phyloP scores from a whole-genome alignment of 64 coral and sea anemone species.

The Astreopora myriophthalma region DNA sequence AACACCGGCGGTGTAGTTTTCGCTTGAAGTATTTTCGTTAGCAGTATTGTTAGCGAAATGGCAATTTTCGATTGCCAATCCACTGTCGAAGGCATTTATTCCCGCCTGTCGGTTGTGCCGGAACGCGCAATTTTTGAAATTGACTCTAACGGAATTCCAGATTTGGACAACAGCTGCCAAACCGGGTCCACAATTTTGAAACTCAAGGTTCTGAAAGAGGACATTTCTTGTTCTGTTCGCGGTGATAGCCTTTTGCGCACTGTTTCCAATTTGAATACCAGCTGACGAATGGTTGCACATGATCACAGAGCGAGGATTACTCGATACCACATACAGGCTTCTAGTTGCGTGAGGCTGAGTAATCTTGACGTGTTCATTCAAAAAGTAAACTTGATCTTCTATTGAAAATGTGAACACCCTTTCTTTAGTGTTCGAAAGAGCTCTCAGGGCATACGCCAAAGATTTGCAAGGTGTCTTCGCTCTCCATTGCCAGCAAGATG shows the following conservation, averaged over 20 bases:
- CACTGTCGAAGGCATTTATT: constrained; percentile 39
- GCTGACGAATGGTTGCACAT: not conserved
- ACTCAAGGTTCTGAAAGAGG: constrained; percentile 42
- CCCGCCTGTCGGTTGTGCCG: constrained; percentile 65
- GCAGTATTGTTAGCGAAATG: constrained; percentile 73
- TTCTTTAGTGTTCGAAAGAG: not conserved
- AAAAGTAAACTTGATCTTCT: not conserved
- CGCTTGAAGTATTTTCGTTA: constrained; percentile 40
- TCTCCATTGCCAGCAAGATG: not conserved
- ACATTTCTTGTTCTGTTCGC: constrained; percentile 47
- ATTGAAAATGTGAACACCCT: constrained; percentile 17
- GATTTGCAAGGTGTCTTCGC: not conserved
- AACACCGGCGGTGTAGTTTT: not conserved
- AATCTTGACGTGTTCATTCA: constrained; percentile 4
- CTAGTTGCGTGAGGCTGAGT: not conserved
- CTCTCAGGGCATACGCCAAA: not conserved
- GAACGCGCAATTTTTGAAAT: constrained; percentile 60
- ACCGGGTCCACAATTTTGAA: constrained; percentile 69
- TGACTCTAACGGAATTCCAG: constrained; percentile 61
- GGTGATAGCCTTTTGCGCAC: too few species aligned
- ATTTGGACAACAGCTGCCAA: constrained; percentile 59
- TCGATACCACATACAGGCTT: constrained; percentile 2
- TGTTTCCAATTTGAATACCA: constrained; percentile 23
- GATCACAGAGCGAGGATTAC: not conserved
- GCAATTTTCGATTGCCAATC: constrained; percentile 13